These are phyloP conservation scores for Struthidea cinerea DNA, from an alignment of 2,113 vertebrate genomes.

Conservation along the genomic window DNA sequence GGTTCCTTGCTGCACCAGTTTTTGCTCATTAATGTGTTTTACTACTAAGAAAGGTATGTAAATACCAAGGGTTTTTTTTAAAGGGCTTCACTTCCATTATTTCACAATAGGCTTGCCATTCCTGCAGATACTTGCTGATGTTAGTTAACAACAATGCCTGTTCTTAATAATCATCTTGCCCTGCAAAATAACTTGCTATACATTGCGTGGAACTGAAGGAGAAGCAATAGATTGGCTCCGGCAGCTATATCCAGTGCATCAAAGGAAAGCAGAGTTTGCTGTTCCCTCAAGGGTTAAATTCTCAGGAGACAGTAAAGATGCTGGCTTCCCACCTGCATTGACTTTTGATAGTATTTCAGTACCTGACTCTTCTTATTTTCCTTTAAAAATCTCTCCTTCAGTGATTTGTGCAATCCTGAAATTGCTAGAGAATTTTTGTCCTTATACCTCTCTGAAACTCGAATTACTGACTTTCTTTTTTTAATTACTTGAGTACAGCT, in stretches of 20 bases:
- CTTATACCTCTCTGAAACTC: neutral
- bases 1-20: slow-evolving; percentile 3
- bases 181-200: neutral
- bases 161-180: neutral
- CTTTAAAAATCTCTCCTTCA: neutral
- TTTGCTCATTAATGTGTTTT: neutral
- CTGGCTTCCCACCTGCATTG: neutral
- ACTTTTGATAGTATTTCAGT: neutral
- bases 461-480: neutral
- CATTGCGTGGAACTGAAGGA: neutral
- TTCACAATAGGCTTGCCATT: neutral
- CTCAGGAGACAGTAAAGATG: neutral
- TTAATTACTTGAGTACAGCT: neutral
- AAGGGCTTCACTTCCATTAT: slow-evolving; percentile 31
- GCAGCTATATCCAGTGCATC: neutral
- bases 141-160: neutral
- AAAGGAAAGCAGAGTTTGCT: neutral
- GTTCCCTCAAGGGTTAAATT: neutral
- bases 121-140: slow-evolving; percentile 2
- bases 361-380: neutral
- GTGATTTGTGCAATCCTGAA: neutral
- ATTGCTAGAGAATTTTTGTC: neutral
- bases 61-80: neutral
- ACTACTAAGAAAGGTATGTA: slow-evolving; percentile 28
- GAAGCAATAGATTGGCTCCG: neutral